phyloP scores from a whole-genome alignment of 2,888 invertebrate genomes.

The Himalopsyche anomala region DNA sequence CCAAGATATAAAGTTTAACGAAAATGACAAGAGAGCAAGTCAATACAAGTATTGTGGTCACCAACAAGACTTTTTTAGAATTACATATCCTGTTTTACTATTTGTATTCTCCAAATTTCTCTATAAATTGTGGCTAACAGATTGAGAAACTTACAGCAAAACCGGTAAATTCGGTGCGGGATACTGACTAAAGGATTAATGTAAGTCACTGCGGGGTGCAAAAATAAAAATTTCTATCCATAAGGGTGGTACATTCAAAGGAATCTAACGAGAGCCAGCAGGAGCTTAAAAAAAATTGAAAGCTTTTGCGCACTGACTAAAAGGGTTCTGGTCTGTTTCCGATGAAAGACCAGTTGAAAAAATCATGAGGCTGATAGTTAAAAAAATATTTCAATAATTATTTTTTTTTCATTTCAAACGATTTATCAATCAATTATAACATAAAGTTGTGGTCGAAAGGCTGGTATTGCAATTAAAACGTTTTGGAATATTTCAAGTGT shows the following conservation, averaged over 20 bases:
- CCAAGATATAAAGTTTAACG: no score
- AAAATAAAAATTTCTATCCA: background rate
- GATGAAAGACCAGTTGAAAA: background rate
- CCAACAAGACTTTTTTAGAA: no score
- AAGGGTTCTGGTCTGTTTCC: background rate
- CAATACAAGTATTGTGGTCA: no score
- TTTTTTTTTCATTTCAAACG: background rate
- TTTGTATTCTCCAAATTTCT: no score
- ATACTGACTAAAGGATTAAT: constrained; percentile 4
- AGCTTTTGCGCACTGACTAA: background rate
- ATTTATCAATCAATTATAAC: background rate
- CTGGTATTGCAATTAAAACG: no score
- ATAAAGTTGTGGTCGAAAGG: no score
- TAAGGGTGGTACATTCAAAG: constrained; percentile 11
- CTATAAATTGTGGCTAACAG: no score
- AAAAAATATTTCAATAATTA: background rate
- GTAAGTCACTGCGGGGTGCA: background rate
- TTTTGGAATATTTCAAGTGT: no score
- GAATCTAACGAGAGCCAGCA: background rate
- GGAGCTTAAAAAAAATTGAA: constrained; percentile 2
- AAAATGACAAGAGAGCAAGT: no score
- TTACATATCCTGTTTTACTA: no score
- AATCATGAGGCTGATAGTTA: background rate
- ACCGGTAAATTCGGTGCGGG: background rate
- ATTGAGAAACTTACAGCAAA: background rate